Evolutionary conservation across 2,113 vertebrate genomes (phyloP), one percentile per base, ranked within the genome.

Genomic region (Micronisus gabar): DNA sequence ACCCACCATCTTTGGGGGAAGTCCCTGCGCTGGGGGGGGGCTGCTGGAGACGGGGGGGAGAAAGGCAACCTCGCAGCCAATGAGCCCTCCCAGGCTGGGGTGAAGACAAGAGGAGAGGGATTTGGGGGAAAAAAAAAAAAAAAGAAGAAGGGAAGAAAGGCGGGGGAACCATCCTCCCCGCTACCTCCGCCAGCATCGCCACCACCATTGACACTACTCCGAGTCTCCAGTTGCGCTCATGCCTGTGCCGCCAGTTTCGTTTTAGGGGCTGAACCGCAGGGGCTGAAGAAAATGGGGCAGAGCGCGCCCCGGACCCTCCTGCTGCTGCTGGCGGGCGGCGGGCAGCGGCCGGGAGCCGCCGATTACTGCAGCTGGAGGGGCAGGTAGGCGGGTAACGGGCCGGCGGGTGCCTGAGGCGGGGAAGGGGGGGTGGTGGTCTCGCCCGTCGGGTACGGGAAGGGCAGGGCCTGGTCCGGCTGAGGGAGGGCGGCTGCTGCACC

Each of bases 251-350:
- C 97, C 98, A 97, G 98, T 98, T 97, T 98, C 97, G 98, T 98
- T 97, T 96, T 96, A 98, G 98, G 98, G 98, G 97, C 98, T 99
- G 98, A 98, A 98, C 94, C 95, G 95, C 98, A 94, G 98, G 83
- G 97, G 98, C 98, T 98, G 98, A 97, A 96, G 98, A 99, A 99
- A 98, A 99, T 99, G 99, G 99, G 99, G 98, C 99, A 98, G 92
- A 98, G 97, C 97, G 94, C 98, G 98, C 94, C 97, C 78, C 98
- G 86, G 95, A 97, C 98, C 66, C 94, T 45, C 45, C 45, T 45
- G 45, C 45, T 45, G 45, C 45, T 45, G 45, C 45, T 45, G 45
- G 45, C 45, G 45, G 45, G 18, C 45, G 45, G 36, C 14, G 34
- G 20, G 19, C 13, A 56, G 14, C 38, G 68, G 2, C 72, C 53